These are phyloP conservation scores for Podiceps cristatus DNA, from an alignment of 2,113 vertebrate species.

Conservation along the genomic window DNA sequence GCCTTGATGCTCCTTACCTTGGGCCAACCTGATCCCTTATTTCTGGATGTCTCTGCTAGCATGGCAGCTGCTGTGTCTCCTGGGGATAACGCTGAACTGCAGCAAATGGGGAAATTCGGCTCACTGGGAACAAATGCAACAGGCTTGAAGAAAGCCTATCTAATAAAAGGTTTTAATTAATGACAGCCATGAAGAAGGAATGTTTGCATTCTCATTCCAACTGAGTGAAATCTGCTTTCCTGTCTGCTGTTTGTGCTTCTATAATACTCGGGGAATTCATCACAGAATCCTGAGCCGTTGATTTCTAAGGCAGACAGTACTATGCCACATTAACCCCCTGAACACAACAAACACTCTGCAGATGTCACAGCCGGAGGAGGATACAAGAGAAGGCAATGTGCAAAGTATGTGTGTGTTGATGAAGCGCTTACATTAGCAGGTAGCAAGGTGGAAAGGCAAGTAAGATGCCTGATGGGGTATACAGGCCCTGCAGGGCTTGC, in stretches of 20 bases:
- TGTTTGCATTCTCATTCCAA: background rate
- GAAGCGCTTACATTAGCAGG: background rate
- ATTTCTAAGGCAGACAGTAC: background rate
- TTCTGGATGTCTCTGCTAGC: background rate
- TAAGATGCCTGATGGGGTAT: background rate
- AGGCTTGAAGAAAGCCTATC: background rate
- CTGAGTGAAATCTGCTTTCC: background rate
- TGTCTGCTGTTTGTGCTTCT: background rate
- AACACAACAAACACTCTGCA: background rate
- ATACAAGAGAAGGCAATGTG: background rate
- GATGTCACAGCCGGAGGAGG: background rate
- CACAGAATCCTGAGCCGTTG: background rate
- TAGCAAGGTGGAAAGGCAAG: background rate
- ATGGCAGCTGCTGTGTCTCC: background rate
- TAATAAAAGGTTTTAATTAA: slow-evolving; percentile 32
- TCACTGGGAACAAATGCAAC: background rate
- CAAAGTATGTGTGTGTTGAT: background rate
- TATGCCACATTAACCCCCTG: background rate
- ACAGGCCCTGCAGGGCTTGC: background rate
- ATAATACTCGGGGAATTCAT: background rate
- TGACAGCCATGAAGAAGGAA: background rate
- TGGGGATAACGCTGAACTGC: background rate
- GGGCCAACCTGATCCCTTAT: background rate
- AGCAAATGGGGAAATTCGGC: background rate
- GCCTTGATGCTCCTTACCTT: background rate